phyloP scores from a whole-genome alignment of 2,797 vertebrate species.

The Agapornis canus region DNA sequence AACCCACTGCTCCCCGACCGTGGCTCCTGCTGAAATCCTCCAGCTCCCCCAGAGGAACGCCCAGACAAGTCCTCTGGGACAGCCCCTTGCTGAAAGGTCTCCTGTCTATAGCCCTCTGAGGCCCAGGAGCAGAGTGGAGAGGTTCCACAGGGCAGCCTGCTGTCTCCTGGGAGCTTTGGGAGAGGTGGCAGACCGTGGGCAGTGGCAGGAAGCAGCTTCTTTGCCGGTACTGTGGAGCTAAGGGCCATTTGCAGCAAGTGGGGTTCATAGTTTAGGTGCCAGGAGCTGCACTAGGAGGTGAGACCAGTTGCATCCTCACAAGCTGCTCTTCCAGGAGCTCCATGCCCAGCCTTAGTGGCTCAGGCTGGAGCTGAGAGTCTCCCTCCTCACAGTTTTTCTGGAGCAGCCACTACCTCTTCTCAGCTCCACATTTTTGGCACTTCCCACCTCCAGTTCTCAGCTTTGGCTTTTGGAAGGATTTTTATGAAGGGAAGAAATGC shows the following conservation, averaged over 20 bases:
- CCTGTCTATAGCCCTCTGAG: fast-evolving
- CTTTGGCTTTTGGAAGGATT: not conserved
- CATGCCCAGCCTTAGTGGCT: not conserved
- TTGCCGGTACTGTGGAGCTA: not conserved
- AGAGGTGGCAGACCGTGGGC: not conserved
- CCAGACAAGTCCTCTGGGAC: not conserved
- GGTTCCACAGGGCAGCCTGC: not conserved
- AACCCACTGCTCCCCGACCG: fast-evolving
- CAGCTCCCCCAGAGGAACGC: fast-evolving
- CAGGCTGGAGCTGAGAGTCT: not conserved
- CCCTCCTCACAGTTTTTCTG: not conserved
- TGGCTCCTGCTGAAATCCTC: not conserved
- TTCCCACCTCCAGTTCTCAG: not conserved
- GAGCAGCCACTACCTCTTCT: not conserved
- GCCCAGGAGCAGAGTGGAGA: not conserved
- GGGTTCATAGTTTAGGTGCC: not conserved
- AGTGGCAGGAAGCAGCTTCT: not conserved
- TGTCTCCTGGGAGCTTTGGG: not conserved
- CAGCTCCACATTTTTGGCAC: not conserved
- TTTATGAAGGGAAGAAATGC: not conserved
- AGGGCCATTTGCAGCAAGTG: not conserved
- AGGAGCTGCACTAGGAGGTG: not conserved
- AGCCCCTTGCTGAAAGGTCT: fast-evolving
- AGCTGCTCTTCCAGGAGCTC: not conserved
- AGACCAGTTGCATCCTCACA: not conserved